Base-by-base conservation (phyloP, 2,888 invertebrate species). In the Nymphalis polychloros region DNA sequence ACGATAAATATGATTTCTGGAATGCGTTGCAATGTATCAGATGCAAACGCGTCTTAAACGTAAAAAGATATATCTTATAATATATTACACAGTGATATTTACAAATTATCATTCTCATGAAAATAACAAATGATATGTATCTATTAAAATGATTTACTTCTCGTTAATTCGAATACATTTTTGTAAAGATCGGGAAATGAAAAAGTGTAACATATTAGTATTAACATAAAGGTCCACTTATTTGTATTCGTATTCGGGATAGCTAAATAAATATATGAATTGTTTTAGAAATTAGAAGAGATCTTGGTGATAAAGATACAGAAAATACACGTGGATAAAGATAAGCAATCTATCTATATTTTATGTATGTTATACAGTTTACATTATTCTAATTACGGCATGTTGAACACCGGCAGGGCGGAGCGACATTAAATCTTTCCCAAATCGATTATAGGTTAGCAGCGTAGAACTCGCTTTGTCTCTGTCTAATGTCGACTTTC, bases 401-500 rank as follows among this genome's bases (percentile, higher is more conserved):
- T 64, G 63, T 57, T 63, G 55, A 50, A 53, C 59, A 60, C 55
- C 41, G 48, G 49, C 61, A 84, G 82, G 87, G 89, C 88, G 87
- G 86, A 81, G 84, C 86, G 83, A 81, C 82, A 82, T 84, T 88
- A 88, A 88, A 88, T 88, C 86, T 87, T 86, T 84, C 82, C 85
- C 85, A 87, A 89, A 89, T 89, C 89, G 90, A 90, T 90, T 90
- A 90, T 60, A 83, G 83, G 84, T 85, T 85, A 80, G 87, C 85
- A 79, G 87, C 85, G 87, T 86, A 87, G 84, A 86, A 80, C 78
- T 75, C 83, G 81, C 83, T 87, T 87, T 89, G 89, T 90, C 90
- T 89, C 88, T 89, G 89, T 89, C 90, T 88, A 84, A 86, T 85
- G 85, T 83, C 85, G 83, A 84, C 84, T 86, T 85, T 85, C 86